Evolutionary conservation across 2,888 invertebrate genomes (phyloP).

Genomic region (Eupithecia exiguata): DNA sequence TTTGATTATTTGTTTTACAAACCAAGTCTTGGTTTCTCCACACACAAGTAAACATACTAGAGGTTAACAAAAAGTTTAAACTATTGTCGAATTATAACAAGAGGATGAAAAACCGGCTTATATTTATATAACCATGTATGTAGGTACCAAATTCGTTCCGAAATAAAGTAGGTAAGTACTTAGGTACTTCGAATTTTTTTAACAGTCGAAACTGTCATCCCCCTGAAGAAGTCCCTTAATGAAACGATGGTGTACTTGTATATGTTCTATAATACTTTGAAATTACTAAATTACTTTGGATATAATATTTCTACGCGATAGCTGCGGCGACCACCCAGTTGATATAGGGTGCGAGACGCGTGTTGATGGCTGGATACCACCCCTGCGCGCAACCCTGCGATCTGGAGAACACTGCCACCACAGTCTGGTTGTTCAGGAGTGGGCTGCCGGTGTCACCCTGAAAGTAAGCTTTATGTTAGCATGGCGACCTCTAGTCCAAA

Average conservation of each 20-base stretch:
- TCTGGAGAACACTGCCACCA: slow-evolving; percentile 69
- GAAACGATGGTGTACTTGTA: no score
- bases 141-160: neutral
- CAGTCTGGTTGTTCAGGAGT: slow-evolving; percentile 57
- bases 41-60: no score
- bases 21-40: no score
- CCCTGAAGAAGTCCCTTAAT: no score
- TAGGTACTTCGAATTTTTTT: no score
- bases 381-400: slow-evolving; percentile 59
- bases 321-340: slow-evolving; percentile 62
- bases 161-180: no score
- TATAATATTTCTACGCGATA: neutral
- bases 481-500: neutral
- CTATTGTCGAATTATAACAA: no score
- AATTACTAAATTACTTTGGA: neutral
- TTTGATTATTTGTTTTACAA: no score
- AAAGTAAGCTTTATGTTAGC: slow-evolving; percentile 24
- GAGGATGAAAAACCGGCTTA: no score
- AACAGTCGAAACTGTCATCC: no score
- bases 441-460: slow-evolving; percentile 74
- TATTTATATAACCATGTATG: no score
- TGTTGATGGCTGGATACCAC: slow-evolving; percentile 67
- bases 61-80: no score
- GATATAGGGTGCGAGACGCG: slow-evolving; percentile 57
- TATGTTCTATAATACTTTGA: neutral